These are phyloP conservation scores for Baronia brevicornis DNA, from an alignment of 2,888 invertebrate species.

Conservation along the genomic window DNA sequence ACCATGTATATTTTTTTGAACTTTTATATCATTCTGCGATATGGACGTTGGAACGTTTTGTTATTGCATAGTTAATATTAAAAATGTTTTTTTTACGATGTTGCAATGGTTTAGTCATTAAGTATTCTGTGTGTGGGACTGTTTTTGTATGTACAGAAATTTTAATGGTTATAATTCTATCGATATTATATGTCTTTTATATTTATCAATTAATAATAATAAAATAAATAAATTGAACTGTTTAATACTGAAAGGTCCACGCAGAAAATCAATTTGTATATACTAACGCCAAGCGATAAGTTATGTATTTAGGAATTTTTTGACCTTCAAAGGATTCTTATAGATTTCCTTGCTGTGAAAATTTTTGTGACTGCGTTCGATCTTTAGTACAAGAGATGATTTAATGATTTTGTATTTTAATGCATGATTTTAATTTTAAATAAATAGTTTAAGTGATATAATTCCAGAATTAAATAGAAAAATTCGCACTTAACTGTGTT, in stretches of 20 bases:
- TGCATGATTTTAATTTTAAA: slow-evolving; percentile 42
- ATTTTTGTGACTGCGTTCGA: slow-evolving; percentile 26
- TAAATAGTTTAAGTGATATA: slow-evolving; percentile 38
- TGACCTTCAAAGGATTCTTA: slow-evolving; percentile 5
- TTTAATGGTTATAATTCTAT: slow-evolving; percentile 17
- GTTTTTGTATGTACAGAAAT: slow-evolving; percentile 42
- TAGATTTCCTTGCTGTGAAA: slow-evolving; percentile 18
- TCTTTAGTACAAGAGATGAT: too few relatives aligned
- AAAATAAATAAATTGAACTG: slow-evolving; percentile 9
- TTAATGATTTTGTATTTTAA: too few relatives aligned
- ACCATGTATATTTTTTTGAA: slow-evolving; percentile 72
- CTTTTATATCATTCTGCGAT: slow-evolving; percentile 58
- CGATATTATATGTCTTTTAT: slow-evolving; percentile 14
- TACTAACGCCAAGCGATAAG: slow-evolving; percentile 37
- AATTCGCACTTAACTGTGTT: slow-evolving; percentile 41
- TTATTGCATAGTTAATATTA: slow-evolving; percentile 42
- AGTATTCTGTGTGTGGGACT: slow-evolving; percentile 42
- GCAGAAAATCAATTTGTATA: slow-evolving; percentile 23
- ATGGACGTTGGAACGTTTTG: slow-evolving; percentile 41
- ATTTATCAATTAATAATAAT: slow-evolving; percentile 13
- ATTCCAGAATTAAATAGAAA: slow-evolving; percentile 51
- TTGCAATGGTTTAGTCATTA: slow-evolving; percentile 53
- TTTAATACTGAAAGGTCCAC: slow-evolving; percentile 11
- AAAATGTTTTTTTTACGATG: slow-evolving; percentile 40
- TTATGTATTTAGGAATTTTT: slow-evolving; percentile 22